Base-by-base conservation (phyloP, 2,113 vertebrate species). In the Toxotes chatareus region DNA sequence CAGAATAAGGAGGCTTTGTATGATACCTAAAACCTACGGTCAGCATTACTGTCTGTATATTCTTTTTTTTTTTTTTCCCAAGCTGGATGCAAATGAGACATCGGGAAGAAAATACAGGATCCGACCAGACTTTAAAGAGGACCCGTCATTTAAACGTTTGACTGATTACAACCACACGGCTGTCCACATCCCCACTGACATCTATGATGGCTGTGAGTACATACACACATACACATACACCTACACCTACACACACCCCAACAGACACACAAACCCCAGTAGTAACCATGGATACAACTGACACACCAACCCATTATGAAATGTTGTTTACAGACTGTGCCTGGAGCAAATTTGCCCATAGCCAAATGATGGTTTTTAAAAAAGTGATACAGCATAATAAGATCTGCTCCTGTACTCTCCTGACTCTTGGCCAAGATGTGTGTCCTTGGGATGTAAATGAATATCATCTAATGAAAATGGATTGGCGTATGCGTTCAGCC, bases 201-300 rank as follows among this genome's bases (percentile, higher is more conserved):
- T 99, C 92, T 99, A 99, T 38, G 97, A 99, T 81, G 98, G 98
- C 88, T 99, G 98, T 99, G 95, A 99, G 98, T 98, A 68, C 51
- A 78, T 21, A 63, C 64, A 34, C 46, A 21, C 62, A 63, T 68
- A 71, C 13, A 70, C 16, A 36, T 55, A 78, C 53, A 47, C 65
- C 49, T 97, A 67, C 51, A 78, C 23, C 63, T 61, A 34, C 46
- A 21, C 62, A 62, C 71, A 70, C 13, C 66, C 27, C 17, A 13
- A 32, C 9, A 56, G 34, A 36, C 23, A 77, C 47, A 21, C 55
- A 12, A 72, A 76, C 19, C n/a, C 32, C 36, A 51, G 27, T 38
- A 46, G 91, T 91, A 82, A 82, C 89, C 88, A 88, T 90, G 86
- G 91, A 61, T 88, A 92, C 89, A 69, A 19, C 79, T 72, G 73